A percentile compares a stretch with the other conserved stretches of the same genome.
Evolutionary conservation across 2,888 invertebrate genomes (phyloP).

Genomic region (Chrysomela aeneicollis): DNA sequence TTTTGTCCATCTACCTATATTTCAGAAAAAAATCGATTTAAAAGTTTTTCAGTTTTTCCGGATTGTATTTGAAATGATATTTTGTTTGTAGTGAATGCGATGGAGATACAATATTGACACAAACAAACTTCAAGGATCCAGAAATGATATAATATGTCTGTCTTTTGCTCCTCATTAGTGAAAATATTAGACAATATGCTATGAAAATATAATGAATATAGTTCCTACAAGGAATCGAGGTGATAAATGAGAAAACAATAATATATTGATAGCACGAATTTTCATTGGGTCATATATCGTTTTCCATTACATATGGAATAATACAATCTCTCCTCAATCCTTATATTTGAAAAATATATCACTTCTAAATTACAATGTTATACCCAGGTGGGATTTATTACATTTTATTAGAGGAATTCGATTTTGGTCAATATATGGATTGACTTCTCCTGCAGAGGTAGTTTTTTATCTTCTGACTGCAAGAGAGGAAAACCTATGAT

Average conservation of each 20-base stretch:
- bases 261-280: neutral
- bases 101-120: conserved; percentile 17
- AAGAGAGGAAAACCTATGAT: too few relatives aligned
- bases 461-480: too few relatives aligned
- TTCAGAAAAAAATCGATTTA: neutral
- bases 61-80: too few relatives aligned
- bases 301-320: too few relatives aligned
- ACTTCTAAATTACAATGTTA: too few relatives aligned
- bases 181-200: conserved; percentile 6
- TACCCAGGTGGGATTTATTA: too few relatives aligned
- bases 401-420: too few relatives aligned
- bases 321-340: neutral
- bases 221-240: neutral
- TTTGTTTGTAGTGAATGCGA: too few relatives aligned
- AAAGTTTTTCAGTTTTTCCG: too few relatives aligned
- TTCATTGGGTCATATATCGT: neutral
- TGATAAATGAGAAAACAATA: neutral
- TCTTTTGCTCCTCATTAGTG: conserved; percentile 11
- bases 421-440: too few relatives aligned
- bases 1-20: conserved; percentile 29
- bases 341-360: too few relatives aligned
- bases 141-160: conserved; percentile 10
- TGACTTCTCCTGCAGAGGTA: too few relatives aligned
- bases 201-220: neutral
- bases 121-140: conserved; percentile 8